Percentiles rank a stretch among this genome's conserved stretches.
Evolutionary conservation across 92 coral and sea anemone species (phyloP).

Genomic region (Porites lobata): DNA sequence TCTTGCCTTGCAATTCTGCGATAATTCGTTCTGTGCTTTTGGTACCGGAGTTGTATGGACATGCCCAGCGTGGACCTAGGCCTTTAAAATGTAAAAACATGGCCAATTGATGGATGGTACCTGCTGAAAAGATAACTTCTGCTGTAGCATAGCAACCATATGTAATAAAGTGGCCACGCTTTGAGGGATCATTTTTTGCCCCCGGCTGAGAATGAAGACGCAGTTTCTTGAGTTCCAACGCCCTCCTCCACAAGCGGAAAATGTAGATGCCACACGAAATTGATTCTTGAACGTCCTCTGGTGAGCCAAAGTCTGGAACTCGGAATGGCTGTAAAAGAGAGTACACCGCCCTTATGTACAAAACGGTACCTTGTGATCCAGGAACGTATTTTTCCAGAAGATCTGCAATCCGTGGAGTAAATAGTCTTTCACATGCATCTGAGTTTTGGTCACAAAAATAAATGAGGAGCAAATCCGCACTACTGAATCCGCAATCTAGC

Average conservation of each 20-base stretch:
- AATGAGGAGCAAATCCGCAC: conserved; percentile 34
- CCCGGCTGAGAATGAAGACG: conserved; percentile 39
- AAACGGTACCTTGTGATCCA: conserved; percentile 57
- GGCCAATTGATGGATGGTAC: conserved; percentile 70
- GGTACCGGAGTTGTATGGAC: neutral
- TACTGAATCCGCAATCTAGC: conserved; percentile 49
- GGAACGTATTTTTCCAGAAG: conserved; percentile 40
- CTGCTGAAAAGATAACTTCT: conserved; percentile 59
- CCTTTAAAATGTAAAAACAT: conserved; percentile 20
- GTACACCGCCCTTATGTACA: conserved; percentile 47
- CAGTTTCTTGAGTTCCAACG: conserved; percentile 50
- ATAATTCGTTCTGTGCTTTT: conserved; percentile 8
- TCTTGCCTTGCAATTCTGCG: conserved; percentile 64
- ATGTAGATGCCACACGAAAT: conserved; percentile 54
- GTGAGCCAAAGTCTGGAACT: conserved; percentile 32
- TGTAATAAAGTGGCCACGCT: conserved; percentile 49
- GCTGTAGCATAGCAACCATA: conserved; percentile 61
- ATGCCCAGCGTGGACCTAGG: neutral
- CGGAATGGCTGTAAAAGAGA: conserved; percentile 42
- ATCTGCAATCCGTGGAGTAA: conserved; percentile 23
- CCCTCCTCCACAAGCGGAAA: conserved; percentile 53
- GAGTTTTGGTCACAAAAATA: conserved; percentile 63
- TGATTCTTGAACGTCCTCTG: conserved; percentile 32
- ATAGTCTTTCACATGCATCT: conserved; percentile 46
- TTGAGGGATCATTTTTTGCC: conserved; percentile 29